phyloP scores from a whole-genome alignment of 2,888 invertebrate genomes.

The Cerastis leucographa region DNA sequence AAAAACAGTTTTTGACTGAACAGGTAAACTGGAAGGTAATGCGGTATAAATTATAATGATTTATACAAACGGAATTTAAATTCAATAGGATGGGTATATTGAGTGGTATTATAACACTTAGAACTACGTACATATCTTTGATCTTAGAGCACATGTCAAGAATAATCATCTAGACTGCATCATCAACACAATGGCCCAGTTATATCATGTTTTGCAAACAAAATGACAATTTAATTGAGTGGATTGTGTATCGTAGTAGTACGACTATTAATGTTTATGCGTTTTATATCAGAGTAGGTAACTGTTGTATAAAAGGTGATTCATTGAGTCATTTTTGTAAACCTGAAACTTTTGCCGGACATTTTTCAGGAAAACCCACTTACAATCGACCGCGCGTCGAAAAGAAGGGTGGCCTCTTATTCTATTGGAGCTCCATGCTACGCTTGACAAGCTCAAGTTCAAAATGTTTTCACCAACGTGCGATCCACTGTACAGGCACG shows the following conservation, averaged over 20 bases:
- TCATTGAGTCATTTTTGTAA: neutral
- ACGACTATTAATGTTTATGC: constrained; percentile 27
- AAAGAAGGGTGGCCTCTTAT: neutral
- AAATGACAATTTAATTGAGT: constrained; percentile 36
- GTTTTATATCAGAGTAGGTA: constrained; percentile 10
- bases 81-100: neutral
- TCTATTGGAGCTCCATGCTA: neutral
- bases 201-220: constrained; percentile 30
- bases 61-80: neutral
- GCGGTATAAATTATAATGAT: neutral
- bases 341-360: neutral
- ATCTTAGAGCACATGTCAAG: neutral
- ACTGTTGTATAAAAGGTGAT: neutral
- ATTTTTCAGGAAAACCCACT: neutral
- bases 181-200: constrained; percentile 10
- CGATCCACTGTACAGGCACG: neutral
- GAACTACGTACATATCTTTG: no score
- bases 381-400: neutral
- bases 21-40: neutral
- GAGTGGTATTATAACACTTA: neutral
- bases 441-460: no score
- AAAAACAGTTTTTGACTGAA: neutral
- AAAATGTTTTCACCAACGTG: neutral
- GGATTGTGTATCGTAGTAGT: neutral
- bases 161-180: neutral